phyloP scores from a whole-genome alignment of 92 coral and sea anemone genomes.

The Montipora capitata region DNA sequence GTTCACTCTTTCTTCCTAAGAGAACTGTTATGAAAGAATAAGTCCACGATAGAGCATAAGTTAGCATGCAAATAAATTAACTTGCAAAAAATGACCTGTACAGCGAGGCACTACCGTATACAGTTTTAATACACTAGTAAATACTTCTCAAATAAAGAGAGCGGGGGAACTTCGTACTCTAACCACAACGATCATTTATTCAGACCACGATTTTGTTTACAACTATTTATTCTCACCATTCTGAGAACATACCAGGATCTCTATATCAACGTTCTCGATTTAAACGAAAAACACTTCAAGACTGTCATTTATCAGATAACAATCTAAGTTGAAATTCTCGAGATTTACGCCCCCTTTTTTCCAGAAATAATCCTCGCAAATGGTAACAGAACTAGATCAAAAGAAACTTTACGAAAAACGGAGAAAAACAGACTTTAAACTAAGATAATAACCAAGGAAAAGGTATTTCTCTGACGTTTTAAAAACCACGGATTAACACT shows the following conservation, averaged over 20 bases:
- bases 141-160: too few relatives aligned
- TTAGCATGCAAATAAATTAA: not conserved
- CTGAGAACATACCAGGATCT: not conserved
- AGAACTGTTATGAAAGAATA: too few relatives aligned
- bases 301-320: conserved; percentile 25
- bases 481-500: too few relatives aligned
- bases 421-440: not conserved
- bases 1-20: too few relatives aligned
- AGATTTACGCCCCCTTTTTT: conserved; percentile 33
- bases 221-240: not conserved
- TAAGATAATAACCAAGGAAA: not conserved
- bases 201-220: not conserved
- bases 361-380: not conserved
- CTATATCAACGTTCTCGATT: conserved; percentile 45
- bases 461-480: not conserved
- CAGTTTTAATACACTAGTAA: too few relatives aligned
- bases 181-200: not conserved
- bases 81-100: too few relatives aligned
- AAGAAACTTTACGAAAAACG: not conserved
- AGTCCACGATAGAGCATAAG: too few relatives aligned
- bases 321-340: not conserved
- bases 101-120: too few relatives aligned
- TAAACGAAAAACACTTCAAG: conserved; percentile 7
- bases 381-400: conserved; percentile 11
- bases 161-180: not conserved